Evolutionary conservation across 2,888 invertebrate species (phyloP).

Genomic region (Sphinx pinastri): DNA sequence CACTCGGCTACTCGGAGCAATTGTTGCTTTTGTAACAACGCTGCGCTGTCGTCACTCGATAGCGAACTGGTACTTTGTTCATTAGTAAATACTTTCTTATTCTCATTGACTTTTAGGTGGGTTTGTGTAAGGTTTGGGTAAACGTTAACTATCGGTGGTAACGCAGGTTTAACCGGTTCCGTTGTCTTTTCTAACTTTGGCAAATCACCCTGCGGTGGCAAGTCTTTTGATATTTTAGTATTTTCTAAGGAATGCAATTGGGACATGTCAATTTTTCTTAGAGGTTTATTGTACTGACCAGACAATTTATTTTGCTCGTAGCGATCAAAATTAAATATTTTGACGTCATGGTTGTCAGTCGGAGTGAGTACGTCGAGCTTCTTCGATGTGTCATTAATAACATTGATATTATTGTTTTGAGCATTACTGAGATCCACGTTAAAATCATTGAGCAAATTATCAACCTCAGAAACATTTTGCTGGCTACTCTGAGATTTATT

Average conservation of each 20-base stretch:
- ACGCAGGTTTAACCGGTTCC: slow-evolving; percentile 56
- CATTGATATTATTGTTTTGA: slow-evolving; percentile 58
- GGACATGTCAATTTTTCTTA: slow-evolving; percentile 77
- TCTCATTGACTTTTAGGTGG: slow-evolving; percentile 76
- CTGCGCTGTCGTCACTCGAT: slow-evolving; percentile 81
- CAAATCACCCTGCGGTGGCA: slow-evolving; percentile 60
- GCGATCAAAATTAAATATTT: slow-evolving; percentile 82
- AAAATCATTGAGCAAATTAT: slow-evolving; percentile 72
- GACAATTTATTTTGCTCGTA: slow-evolving; percentile 76
- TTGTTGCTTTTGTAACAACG: slow-evolving; percentile 85
- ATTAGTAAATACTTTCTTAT: slow-evolving; percentile 73
- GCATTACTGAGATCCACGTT: slow-evolving; percentile 54
- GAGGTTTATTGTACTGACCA: slow-evolving; percentile 63
- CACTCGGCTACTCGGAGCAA: slow-evolving; percentile 89
- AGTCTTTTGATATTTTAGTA: slow-evolving; percentile 77
- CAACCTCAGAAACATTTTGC: slow-evolving; percentile 66
- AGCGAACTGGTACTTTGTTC: slow-evolving; percentile 81
- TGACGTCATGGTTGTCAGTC: slow-evolving; percentile 68
- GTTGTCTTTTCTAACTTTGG: slow-evolving; percentile 58
- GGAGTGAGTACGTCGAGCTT: slow-evolving; percentile 52
- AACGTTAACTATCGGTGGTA: slow-evolving; percentile 75
- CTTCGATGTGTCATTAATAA: slow-evolving; percentile 42
- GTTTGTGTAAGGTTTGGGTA: slow-evolving; percentile 79
- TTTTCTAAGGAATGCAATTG: slow-evolving; percentile 77
- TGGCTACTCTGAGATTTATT: slow-evolving; percentile 71